Conservation (phyloP, 2,888 invertebrate species). For the Plagodis dolabraria region DNA sequence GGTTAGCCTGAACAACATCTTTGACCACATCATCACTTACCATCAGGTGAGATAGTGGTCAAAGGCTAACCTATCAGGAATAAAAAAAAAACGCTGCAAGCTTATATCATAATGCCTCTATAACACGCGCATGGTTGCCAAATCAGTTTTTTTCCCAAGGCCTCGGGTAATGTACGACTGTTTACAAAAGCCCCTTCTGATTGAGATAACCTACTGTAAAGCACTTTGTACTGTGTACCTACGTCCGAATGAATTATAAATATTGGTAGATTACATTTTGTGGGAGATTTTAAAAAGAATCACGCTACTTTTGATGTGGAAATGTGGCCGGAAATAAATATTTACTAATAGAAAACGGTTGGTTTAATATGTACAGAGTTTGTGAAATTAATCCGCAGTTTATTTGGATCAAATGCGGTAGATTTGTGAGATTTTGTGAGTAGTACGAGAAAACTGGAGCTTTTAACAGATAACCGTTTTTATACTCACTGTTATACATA, state of each 20-base stretch:
- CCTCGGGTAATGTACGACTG: constrained; percentile 22
- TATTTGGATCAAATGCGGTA: too few species aligned
- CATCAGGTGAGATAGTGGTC: too few species aligned
- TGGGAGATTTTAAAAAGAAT: not conserved
- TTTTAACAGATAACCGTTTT: too few species aligned
- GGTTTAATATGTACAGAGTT: not conserved
- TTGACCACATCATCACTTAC: too few species aligned
- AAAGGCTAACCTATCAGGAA: too few species aligned
- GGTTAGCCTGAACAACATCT: too few species aligned
- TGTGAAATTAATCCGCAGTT: too few species aligned
- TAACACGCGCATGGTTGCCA: constrained; percentile 12
- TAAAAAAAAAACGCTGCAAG: too few species aligned
- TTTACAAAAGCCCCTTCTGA: constrained; percentile 20
- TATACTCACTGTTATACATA: too few species aligned
- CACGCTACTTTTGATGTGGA: constrained; percentile 1
- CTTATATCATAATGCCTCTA: not conserved
- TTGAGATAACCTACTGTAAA: constrained; percentile 19
- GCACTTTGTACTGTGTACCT: constrained; percentile 9
- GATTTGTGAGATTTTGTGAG: too few species aligned
- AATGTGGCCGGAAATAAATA: not conserved
- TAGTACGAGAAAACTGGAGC: too few species aligned
- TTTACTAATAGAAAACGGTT: not conserved
- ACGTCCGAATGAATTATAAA: not conserved
- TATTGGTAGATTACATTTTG: not conserved
- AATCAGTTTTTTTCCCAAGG: constrained; percentile 25